Base-by-base conservation (phyloP, 2,113 vertebrate species). In the Catharus minimus region DNA sequence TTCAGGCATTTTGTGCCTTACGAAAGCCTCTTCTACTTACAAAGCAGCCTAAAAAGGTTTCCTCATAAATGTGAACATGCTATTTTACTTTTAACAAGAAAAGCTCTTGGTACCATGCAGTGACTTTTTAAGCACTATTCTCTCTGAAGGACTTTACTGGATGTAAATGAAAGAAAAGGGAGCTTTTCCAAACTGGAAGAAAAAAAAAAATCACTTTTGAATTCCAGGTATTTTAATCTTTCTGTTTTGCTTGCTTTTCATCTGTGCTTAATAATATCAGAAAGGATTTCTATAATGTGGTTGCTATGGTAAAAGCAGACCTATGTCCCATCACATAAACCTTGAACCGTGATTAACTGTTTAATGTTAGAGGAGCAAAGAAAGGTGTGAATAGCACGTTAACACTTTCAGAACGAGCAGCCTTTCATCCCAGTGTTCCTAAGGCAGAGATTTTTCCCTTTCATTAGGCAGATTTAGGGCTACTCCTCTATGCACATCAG, bases 261-360 rank as follows among this genome's bases (percentile, higher is more conserved):
- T 91, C 69, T 92, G 5, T 79, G 81, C 39, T 93, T 87, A 88
- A 89, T 92, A 88, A 87, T 89, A 68, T 93, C 43, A 69, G 76
- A 83, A 80, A 82, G 41, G 15, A 33, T 84, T 89, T 86, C 81
- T 89, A 28, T 79, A 86, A 82, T 2, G 5, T 82, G 66, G 86
- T 95, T 95, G 74, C 95, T 76, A 92, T 90, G 69, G 93, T 86
- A 82, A 92, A 90, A 85, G 43, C 36, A 93, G 92, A 81, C 50
- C 66, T 68, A 24, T 92, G 46, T 92, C 81, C 74, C 22, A 15
- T 82, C 39, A 24, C 22, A 69, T 55, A 87, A 90, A 82, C 50
- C 36, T 61, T 66, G 58, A 76, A 87, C 81, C 7, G 5, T 3
- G 7, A 75, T 92, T 93, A 93, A 95, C 88, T 72, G 44, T 95